Evolutionary conservation across 2,797 vertebrate genomes (phyloP), one percentile per base, ranked within the genome.

Genomic region (Sebastes alutus): DNA sequence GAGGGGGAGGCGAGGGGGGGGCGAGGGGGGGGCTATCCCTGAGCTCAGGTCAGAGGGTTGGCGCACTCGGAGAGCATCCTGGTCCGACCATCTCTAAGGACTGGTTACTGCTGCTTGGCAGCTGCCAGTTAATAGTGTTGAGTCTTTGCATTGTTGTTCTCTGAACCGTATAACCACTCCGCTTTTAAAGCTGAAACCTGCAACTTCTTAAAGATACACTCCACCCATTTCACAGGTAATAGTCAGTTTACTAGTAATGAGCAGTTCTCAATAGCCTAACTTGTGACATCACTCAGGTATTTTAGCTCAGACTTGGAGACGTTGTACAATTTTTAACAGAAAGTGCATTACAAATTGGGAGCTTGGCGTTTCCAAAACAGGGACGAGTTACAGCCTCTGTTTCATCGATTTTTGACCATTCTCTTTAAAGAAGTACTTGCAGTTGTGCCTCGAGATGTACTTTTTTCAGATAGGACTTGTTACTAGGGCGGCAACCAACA

Each of bases 181-280:
- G 3, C 7, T 49, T 32, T 68, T 30, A 18, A 0, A 56, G 52
- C 30, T 65, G 12, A n/a, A 58, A 66, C 27, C 5, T 22, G 13
- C 32, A 16, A 49, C 46, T 18, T 20, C 46, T 14, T 14, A 9
- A 49, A 65, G 6, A 3, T 33, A 10, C 14, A 10, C 18, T n/a
- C 67, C 10, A 13, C 46, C 27, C 46, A 4, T 33, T 56, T 4
- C 13, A 4, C 56, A 25, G 18, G 7, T 18, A 6, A 14, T 9
- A 30, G 54, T 22, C 13, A 33, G 10, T n/a, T 46, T 49, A 20
- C 46, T 49, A 49, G 18, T 49, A 20, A 18, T 49, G 46, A 29
- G 56, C 2, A 2, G 25, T 7, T 1, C 33, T 14, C 20, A 38
- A 35, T 20, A 6, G 10, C 3, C 6, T 0, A 11, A 25, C 10